phyloP scores from a whole-genome alignment of 2,888 invertebrate species.

The Meghimatium bilineatum region DNA sequence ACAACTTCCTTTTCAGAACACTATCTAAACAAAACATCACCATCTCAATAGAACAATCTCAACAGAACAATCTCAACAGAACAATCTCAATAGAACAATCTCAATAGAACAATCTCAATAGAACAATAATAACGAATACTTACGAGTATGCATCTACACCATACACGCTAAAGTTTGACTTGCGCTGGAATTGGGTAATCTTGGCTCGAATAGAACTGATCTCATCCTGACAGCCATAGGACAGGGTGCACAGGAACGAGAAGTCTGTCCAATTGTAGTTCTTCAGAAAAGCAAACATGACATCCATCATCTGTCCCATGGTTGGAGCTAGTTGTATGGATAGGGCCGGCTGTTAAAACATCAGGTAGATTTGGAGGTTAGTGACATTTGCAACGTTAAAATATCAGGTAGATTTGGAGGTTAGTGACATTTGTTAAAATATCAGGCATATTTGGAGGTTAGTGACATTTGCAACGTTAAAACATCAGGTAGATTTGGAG shows the following conservation, averaged over 20 bases:
- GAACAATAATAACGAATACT: not conserved
- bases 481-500: too few species aligned
- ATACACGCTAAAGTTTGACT: slow-evolving; percentile 32
- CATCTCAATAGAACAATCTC: not conserved
- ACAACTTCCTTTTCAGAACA: too few species aligned
- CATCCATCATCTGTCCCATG: slow-evolving; percentile 95
- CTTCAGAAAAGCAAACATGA: slow-evolving; percentile 95
- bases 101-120: not conserved
- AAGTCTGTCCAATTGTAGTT: slow-evolving; percentile 98
- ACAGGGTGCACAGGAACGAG: slow-evolving; percentile 86
- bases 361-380: not conserved
- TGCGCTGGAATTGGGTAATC: slow-evolving; percentile 39
- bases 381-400: too few species aligned
- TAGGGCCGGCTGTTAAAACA: slow-evolving; percentile 78
- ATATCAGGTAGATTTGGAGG: too few species aligned
- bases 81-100: not conserved
- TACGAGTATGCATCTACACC: slow-evolving; percentile 42
- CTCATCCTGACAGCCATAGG: slow-evolving; percentile 96
- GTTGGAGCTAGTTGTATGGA: slow-evolving; percentile 95
- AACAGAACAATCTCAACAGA: not conserved
- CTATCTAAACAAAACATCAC: not conserved
- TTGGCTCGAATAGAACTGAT: slow-evolving; percentile 91
- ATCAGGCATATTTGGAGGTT: too few species aligned
- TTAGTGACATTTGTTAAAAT: too few species aligned
- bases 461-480: too few species aligned